Evolutionary conservation across 1,140 invertebrate species (phyloP).

Genomic region (Trinorchestia longiramus): DNA sequence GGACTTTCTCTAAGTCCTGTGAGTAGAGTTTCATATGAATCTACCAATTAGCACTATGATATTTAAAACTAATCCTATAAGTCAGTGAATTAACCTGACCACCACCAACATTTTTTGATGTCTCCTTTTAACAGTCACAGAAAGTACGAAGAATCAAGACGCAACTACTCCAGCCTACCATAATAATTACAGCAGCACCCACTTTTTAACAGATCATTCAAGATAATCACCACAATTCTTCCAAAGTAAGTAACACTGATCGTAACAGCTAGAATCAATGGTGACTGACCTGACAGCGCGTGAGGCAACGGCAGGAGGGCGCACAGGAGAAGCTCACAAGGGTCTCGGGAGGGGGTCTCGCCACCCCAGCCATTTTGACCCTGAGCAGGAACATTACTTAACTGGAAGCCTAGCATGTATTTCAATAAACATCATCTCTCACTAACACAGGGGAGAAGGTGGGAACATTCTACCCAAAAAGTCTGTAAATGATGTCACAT

Average conservation of each 20-base stretch:
- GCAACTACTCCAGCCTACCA: not conserved
- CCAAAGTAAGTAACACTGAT: not conserved
- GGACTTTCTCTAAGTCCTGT: too few species aligned
- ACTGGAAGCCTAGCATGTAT: too few species aligned
- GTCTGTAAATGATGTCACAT: too few species aligned
- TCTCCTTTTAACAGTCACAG: too few species aligned
- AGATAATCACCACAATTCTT: not conserved
- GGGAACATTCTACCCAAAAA: too few species aligned
- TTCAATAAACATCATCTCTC: too few species aligned
- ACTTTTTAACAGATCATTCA: not conserved
- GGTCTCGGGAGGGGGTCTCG: not conserved
- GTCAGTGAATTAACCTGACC: too few species aligned
- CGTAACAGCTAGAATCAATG: not conserved
- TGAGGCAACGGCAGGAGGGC: not conserved
- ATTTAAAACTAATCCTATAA: too few species aligned
- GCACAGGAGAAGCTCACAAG: not conserved
- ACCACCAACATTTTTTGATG: too few species aligned
- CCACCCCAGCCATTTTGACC: not conserved
- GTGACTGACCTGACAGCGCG: not conserved
- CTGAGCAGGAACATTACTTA: not conserved
- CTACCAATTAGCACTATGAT: too few species aligned
- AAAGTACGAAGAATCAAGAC: not conserved
- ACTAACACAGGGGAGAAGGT: too few species aligned
- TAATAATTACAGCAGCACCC: not conserved
- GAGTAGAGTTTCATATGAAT: too few species aligned